Evolutionary conservation across 2,888 invertebrate genomes (phyloP).

Genomic region (Microdon myrmicae): DNA sequence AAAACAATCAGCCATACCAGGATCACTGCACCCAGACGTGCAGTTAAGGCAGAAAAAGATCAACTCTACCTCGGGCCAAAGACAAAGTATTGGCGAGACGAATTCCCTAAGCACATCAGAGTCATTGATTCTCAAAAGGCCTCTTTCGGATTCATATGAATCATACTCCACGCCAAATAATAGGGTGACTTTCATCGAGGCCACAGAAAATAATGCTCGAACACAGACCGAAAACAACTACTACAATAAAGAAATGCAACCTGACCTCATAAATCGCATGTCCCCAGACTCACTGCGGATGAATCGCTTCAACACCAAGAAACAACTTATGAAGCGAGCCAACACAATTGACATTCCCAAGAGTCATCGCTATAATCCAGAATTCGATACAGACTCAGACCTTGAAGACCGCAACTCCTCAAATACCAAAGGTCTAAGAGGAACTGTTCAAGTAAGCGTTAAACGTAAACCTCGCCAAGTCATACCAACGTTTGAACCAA

Average conservation of each 20-base stretch:
- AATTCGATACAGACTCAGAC: constrained; percentile 69
- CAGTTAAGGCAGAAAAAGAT: constrained; percentile 53
- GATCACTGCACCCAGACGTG: constrained; percentile 28
- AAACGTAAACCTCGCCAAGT: constrained; percentile 65
- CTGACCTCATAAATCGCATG: constrained; percentile 15
- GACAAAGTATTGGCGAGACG: constrained; percentile 52
- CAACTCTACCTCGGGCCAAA: constrained; percentile 33
- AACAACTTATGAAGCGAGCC: constrained; percentile 84
- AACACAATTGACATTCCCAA: constrained; percentile 91
- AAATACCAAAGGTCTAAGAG: constrained; percentile 69
- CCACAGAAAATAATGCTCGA: constrained; percentile 4
- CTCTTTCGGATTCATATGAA: constrained; percentile 56
- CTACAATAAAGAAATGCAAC: constrained; percentile 42
- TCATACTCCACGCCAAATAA: constrained; percentile 45
- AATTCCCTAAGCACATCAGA: constrained; percentile 19
- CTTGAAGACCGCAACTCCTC: constrained; percentile 60
- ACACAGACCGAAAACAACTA: constrained; percentile 39
- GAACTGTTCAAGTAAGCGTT: constrained; percentile 71
- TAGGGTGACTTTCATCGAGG: constrained; percentile 51
- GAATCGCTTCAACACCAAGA: constrained; percentile 69
- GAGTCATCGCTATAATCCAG: constrained; percentile 67
- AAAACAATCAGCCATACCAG: constrained; percentile 46
- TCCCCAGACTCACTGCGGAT: constrained; percentile 61
- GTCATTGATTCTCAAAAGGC: constrained; percentile 30
- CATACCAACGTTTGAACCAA: constrained; percentile 79